phyloP scores from a whole-genome alignment of 2,888 invertebrate genomes.

The Copidosoma aretas region DNA sequence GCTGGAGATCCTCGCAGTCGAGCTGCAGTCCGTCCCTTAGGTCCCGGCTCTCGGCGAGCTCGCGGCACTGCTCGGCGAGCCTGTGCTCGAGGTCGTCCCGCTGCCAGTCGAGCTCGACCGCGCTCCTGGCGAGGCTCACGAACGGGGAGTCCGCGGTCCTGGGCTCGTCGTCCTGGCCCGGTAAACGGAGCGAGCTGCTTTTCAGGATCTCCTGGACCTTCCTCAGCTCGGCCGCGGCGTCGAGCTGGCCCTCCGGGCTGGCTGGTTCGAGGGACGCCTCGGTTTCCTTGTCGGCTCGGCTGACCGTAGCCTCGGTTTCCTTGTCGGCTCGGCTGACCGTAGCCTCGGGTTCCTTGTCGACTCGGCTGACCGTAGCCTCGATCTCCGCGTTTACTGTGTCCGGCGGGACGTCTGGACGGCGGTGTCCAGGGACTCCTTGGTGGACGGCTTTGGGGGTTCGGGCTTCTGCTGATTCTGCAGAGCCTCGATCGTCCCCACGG shows the following conservation, averaged over 20 bases:
- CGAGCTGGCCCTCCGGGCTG: constrained; percentile 36
- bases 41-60: constrained; percentile 53
- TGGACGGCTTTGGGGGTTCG: constrained; percentile 8
- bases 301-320: constrained; percentile 2
- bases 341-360: constrained; percentile 32
- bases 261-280: background rate
- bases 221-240: constrained; percentile 51
- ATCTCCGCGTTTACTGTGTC: no score
- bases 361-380: background rate
- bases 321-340: constrained; percentile 3
- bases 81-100: constrained; percentile 60
- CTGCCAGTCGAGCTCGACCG: constrained; percentile 56
- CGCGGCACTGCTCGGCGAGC: constrained; percentile 55
- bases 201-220: constrained; percentile 60
- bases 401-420: constrained; percentile 29
- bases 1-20: constrained; percentile 58
- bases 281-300: background rate
- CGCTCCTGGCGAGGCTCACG: constrained; percentile 51
- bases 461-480: constrained; percentile 19
- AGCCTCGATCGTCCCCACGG: constrained; percentile 52
- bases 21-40: constrained; percentile 53
- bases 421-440: constrained; percentile 20
- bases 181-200: constrained; percentile 58
- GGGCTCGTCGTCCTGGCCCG: constrained; percentile 51
- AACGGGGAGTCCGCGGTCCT: constrained; percentile 43